Evolutionary conservation across 2,113 vertebrate genomes (phyloP), one percentile per base, ranked within the genome.

Genomic region (Kobus ellipsiprymnus): DNA sequence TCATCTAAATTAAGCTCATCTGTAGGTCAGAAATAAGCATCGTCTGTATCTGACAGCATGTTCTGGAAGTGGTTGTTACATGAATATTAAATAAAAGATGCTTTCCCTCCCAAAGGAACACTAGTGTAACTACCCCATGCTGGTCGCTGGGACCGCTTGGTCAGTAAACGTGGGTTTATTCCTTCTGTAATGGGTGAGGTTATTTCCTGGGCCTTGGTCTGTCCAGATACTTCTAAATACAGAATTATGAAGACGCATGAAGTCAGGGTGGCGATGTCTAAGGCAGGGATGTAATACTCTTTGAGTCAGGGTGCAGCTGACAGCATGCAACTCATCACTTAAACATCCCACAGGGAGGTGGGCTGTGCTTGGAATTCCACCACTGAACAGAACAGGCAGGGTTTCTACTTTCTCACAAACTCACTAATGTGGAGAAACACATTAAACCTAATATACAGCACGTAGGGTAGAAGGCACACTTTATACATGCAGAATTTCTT

Each of bases 331-430:
- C 0, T 15, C 44, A 19, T 16, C 50, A 46, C 23, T 80, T 48
- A 27, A 16, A 29, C 77, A 36, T 9, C 54, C 67, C 29, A 0
- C 0, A 21, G 67, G 52, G 54, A 54, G 78, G 48, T 2, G n/a
- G 62, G 52, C 11, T 36, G 44, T 50, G n/a, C 40, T 17, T 9
- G 10, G 46, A 59, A 54, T 19, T 46, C 50, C 12, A 17, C 12
- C 30, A 19, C 15, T 6, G 13, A 6, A 6, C 0, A 10, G 78
- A 19, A 78, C 0, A 27, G 78, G 46, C 14, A 3, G 2, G 0
- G 14, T 40, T 48, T 46, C 89, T 40, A 2, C 11, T 62, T 80
- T 50, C 85, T 62, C 44, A 64, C 29, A 13, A 67, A 54, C 21
- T 36, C 10, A 2, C 16, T 15, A 15, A n/a, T 0, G 1, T 0